Evolutionary conservation across 2,113 vertebrate species (phyloP), one percentile per base, ranked within the genome.

Genomic region (Crotalus helleri): DNA sequence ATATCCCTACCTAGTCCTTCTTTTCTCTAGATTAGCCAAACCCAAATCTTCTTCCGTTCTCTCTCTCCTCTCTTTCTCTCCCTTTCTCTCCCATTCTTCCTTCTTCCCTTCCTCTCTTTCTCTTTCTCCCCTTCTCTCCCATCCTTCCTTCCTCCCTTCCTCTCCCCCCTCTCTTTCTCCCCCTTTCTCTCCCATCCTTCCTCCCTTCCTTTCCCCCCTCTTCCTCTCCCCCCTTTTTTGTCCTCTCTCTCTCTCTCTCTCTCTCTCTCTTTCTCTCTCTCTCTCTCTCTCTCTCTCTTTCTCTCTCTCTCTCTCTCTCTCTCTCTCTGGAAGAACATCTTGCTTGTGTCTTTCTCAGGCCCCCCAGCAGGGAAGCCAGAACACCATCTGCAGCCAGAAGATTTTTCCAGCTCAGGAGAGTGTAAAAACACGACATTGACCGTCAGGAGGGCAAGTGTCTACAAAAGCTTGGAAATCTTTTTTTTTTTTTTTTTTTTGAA

Each of bases 211-310:
- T n/a, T n/a, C n/a, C n/a, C n/a, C n/a, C n/a, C n/a, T n/a, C n/a
- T n/a, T n/a, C n/a, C n/a, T n/a, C n/a, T n/a, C n/a, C n/a, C n/a
- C n/a, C n/a, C n/a, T n/a, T n/a, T n/a, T n/a, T n/a, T n/a, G n/a
- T n/a, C n/a, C n/a, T 46, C 46, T 46, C 46, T 46, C 46, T 46
- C 46, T 46, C 46, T 46, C 46, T 46, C 46, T 46, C 46, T 6
- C 46, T 59, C 21, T 5, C 21, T 59, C 5, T 21, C 21, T 3
- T 8, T 23, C 23, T 59, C 23, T 23, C 23, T 4, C 58, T 10
- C 0, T 12, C 9, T 2, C 3, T n/a, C 0, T 2, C 6, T n/a
- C 1, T n/a, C n/a, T n/a, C n/a, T n/a, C n/a, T n/a, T n/a, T 13
- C 33, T 17, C 69, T 19, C 15, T 33, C 3, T 15, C 4, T 74